Evolutionary conservation across 1,140 invertebrate genomes (phyloP).

Genomic region (Neodiprion lecontei): DNA sequence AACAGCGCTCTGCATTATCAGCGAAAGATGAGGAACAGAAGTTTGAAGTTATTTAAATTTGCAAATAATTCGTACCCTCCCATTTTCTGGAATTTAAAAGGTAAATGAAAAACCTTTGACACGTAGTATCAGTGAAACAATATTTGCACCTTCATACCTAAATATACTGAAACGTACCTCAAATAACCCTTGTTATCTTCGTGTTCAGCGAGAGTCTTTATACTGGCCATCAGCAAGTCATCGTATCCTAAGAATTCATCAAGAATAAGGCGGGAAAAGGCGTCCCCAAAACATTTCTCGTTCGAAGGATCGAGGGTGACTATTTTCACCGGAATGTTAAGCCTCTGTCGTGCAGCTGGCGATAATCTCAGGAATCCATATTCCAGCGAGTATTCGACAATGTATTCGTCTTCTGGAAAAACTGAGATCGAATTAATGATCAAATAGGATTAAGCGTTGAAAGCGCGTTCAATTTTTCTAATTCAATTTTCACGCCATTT

Average conservation of each 20-base stretch:
- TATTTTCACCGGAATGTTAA: slow-evolving; percentile 93
- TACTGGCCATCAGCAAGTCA: slow-evolving; percentile 95
- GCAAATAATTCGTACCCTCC: too few species aligned
- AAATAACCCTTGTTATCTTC: slow-evolving; percentile 96
- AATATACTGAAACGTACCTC: slow-evolving; percentile 63
- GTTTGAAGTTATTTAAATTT: too few species aligned
- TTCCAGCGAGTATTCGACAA: slow-evolving; percentile 97
- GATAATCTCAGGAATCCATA: slow-evolving; percentile 95
- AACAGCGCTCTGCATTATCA: too few species aligned
- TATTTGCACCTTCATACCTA: neutral
- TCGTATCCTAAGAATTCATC: slow-evolving; percentile 96
- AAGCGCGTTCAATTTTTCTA: too few species aligned
- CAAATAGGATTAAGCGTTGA: neutral
- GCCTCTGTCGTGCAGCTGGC: slow-evolving; percentile 78
- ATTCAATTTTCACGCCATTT: too few species aligned
- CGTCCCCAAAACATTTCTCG: slow-evolving; percentile 93
- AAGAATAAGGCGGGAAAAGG: slow-evolving; percentile 87
- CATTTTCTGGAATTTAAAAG: too few species aligned
- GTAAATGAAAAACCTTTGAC: slow-evolving; percentile 12
- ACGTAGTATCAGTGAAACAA: neutral
- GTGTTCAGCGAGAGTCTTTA: slow-evolving; percentile 93
- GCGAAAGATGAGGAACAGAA: too few species aligned
- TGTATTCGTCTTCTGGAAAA: slow-evolving; percentile 91
- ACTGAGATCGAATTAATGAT: slow-evolving; percentile 60
- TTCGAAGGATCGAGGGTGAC: slow-evolving; percentile 88